These are phyloP conservation scores for Euplexia lucipara DNA, from an alignment of 2,888 invertebrate genomes.

Conservation along the genomic window DNA sequence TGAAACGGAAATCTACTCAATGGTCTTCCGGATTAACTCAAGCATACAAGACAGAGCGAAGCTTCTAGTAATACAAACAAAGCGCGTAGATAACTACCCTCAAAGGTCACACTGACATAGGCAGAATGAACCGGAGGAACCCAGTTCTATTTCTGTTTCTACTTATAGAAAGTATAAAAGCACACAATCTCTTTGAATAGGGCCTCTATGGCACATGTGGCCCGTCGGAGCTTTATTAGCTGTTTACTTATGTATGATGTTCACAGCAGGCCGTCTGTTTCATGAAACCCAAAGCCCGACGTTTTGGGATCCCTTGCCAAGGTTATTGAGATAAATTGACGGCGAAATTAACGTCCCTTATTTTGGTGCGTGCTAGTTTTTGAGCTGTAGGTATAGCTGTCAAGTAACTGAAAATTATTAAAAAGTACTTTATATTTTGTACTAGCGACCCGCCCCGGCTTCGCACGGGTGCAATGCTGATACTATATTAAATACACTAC, in stretches of 20 bases:
- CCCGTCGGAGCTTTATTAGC: constrained; percentile 52
- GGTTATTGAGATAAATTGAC: constrained; percentile 58
- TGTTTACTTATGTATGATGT: constrained; percentile 58
- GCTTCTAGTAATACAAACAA: constrained; percentile 10
- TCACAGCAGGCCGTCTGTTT: constrained; percentile 49
- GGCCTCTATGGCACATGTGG: constrained; percentile 53
- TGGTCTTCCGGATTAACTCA: constrained; percentile 6
- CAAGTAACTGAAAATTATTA: constrained; percentile 19
- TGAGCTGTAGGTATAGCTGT: constrained; percentile 4
- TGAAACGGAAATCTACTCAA: constrained; percentile 1
- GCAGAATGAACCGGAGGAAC: background rate
- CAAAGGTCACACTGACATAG: constrained; percentile 2
- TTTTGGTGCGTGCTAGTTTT: constrained; percentile 37
- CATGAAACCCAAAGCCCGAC: constrained; percentile 43
- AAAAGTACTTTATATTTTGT: too few species aligned
- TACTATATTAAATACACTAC: too few species aligned
- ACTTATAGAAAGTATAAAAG: constrained; percentile 51
- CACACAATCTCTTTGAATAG: constrained; percentile 50
- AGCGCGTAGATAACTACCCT: background rate
- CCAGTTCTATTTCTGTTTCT: constrained; percentile 43
- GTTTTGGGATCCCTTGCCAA: constrained; percentile 36
- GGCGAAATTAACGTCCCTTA: constrained; percentile 41
- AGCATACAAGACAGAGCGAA: constrained; percentile 8
- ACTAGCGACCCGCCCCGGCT: too few species aligned
- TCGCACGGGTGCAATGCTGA: too few species aligned